Conservation (phyloP, 2,797 vertebrate species). For the Selene dorsalis region DNA sequence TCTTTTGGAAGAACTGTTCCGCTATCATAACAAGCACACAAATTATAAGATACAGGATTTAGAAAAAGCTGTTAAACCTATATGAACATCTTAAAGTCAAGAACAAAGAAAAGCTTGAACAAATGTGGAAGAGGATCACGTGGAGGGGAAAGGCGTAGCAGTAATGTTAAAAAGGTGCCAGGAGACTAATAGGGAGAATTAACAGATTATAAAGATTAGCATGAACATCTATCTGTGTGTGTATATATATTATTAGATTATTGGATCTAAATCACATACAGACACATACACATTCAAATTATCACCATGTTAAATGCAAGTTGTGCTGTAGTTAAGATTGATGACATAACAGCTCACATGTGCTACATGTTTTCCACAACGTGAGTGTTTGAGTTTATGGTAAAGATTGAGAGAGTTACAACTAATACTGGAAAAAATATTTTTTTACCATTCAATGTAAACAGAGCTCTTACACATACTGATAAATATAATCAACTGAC, state of each 20-base stretch:
- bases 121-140: neutral
- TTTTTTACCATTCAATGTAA: too few species aligned
- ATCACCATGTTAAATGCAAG: too few species aligned
- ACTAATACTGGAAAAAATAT: too few species aligned
- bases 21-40: neutral
- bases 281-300: too few species aligned
- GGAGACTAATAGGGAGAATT: neutral
- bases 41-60: neutral
- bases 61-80: slow-evolving; percentile 2
- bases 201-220: neutral
- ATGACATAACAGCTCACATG: too few species aligned
- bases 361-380: too few species aligned
- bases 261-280: neutral
- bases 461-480: too few species aligned
- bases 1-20: slow-evolving; percentile 1
- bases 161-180: neutral
- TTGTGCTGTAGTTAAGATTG: too few species aligned
- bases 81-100: neutral
- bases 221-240: neutral
- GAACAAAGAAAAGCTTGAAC: neutral
- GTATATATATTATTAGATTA: too few species aligned
- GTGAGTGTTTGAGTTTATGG: too few species aligned
- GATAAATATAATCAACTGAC: too few species aligned
- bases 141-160: neutral
- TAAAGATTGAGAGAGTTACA: too few species aligned